Base-by-base conservation (phyloP, 2,888 invertebrate genomes). In the Aphrophora alni region DNA sequence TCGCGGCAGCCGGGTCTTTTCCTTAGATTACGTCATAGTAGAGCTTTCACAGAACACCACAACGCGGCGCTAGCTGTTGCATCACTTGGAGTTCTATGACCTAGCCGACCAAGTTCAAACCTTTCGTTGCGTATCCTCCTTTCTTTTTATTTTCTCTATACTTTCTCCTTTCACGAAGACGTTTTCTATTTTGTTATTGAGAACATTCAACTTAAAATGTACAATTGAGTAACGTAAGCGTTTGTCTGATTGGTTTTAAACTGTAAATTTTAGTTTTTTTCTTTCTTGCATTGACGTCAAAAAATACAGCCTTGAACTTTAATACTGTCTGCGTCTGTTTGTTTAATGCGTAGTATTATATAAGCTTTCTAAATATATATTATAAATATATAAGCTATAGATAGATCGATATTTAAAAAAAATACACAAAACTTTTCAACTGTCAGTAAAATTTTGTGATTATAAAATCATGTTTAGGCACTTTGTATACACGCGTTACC, bases 41-140 rank as follows among this genome's bases (percentile, higher is more conserved):
- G 59, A 28, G 27, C 17, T 71, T 27, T 28, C 71, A 71, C 26
- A 17, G 71, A 5, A 10, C 27, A 71, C 71, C 71, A 26, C 71
- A n/a, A 27, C 71, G 27, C 71, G 71, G 28, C 28, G 27, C 69
- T 74, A 68, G 5, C 68, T 72, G 59, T 79, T 68, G 44, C 59
- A 59, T 14, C 5, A 4, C 2, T 10, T 14, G 8, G 59, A 59
- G 59, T 59, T 59, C 59, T 21, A 44, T 12, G 28, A 78, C 78
- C 78, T 78, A 78, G 26, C 73, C 73, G 38, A 59, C 73, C 78
- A 78, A 78, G 78, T 78, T 78, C 78, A 78, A 78, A 73, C 78
- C 17, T 73, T 73, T 71, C 38, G 2, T 44, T 26, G 26, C 26
- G 59, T n/a, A 59, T 21, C 12, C n/a, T 21, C 59, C n/a, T 59